Evolutionary conservation across 2,797 vertebrate genomes (phyloP).

Genomic region (Pantherophis vulpinus): DNA sequence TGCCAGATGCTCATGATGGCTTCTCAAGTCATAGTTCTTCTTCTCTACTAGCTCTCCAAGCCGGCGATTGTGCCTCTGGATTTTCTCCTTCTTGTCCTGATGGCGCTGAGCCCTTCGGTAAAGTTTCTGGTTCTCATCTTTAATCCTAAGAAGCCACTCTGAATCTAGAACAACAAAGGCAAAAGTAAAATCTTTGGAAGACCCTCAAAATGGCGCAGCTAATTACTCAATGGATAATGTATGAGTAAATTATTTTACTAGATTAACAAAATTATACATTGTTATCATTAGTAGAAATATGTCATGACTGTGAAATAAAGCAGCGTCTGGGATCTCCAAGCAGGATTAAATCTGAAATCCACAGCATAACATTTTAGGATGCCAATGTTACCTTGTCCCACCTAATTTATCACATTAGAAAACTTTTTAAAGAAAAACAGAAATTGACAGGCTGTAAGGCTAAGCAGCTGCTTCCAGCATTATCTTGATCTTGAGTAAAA

Average conservation of each 20-base stretch:
- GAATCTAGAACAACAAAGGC: conserved; percentile 71
- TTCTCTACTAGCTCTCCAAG: conserved; percentile 86
- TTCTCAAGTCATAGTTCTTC: conserved; percentile 77
- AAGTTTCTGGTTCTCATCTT: conserved; percentile 88
- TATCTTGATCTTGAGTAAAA: not conserved
- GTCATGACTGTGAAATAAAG: not conserved
- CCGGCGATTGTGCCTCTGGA: conserved; percentile 86
- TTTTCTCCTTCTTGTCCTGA: conserved; percentile 93
- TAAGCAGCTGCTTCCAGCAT: not conserved
- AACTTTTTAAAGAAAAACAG: not conserved
- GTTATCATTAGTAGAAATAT: not conserved
- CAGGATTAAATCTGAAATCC: not conserved
- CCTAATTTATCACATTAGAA: not conserved
- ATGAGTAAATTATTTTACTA: not conserved
- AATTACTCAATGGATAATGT: not conserved
- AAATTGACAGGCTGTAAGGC: not conserved
- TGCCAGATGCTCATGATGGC: conserved; percentile 79
- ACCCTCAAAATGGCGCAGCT: not conserved
- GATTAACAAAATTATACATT: not conserved
- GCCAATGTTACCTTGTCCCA: not conserved
- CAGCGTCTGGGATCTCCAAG: not conserved
- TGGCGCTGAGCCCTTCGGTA: conserved; percentile 88
- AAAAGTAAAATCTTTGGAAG: not conserved
- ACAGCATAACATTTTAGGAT: not conserved
- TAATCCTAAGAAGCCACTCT: conserved; percentile 81